These are phyloP conservation scores for Ctenodactylus gundi DNA, from an alignment of 2,113 vertebrate species.

Conservation along the genomic window DNA sequence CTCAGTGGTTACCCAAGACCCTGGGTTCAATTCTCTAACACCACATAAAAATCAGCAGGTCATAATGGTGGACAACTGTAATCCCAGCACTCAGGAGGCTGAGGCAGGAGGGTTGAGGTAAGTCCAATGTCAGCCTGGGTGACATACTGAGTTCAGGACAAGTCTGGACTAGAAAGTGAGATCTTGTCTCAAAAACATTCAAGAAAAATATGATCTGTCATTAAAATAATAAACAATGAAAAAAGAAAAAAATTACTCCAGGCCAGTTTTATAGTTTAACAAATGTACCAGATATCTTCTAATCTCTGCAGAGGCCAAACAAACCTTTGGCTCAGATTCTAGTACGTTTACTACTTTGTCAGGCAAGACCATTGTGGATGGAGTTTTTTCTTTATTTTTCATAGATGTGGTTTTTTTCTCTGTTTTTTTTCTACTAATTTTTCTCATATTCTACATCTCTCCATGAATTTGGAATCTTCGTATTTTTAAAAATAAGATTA, in stretches of 20 bases:
- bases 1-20: no score
- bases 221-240: not conserved
- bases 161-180: no score
- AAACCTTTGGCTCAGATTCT: not conserved
- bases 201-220: not conserved
- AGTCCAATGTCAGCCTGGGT: no score
- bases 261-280: not conserved
- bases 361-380: not conserved
- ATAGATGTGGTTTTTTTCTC: no score
- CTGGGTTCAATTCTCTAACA: no score
- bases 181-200: no score
- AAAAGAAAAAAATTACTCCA: not conserved
- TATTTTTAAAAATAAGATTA: not conserved
- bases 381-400: not conserved
- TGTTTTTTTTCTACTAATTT: not conserved
- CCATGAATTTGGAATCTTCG: not conserved
- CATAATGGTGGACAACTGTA: no score
- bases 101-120: no score
- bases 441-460: not conserved
- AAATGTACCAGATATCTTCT: accelerated
- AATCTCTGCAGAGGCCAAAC: not conserved
- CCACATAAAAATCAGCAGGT: no score
- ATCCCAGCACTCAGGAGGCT: no score
- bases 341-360: not conserved
- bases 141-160: no score